phyloP scores from a whole-genome alignment of 2,797 vertebrate species.

The Hephaestus fuliginosus region DNA sequence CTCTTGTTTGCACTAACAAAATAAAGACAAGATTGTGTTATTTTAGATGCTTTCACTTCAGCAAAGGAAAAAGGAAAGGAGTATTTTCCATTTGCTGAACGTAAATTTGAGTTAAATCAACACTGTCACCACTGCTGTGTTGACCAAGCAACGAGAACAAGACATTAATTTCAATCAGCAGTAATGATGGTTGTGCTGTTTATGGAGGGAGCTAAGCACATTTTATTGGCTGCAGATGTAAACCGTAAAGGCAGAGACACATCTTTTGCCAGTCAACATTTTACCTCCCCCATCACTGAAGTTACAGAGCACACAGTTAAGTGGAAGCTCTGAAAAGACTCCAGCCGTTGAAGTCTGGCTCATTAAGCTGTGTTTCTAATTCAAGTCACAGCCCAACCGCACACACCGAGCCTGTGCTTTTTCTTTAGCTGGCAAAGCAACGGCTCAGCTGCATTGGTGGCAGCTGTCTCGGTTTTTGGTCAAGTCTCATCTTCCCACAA shows the following conservation, averaged over 20 bases:
- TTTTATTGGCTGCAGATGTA: conserved; percentile 10
- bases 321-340: conserved; percentile 19
- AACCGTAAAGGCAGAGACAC: conserved; percentile 19
- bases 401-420: conserved; percentile 31
- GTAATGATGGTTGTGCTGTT: background rate
- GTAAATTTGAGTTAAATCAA: background rate
- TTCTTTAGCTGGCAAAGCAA: conserved; percentile 41
- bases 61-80: background rate
- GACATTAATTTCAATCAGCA: background rate
- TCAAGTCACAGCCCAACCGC: conserved; percentile 61
- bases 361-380: conserved; percentile 60
- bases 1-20: too few species aligned
- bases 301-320: conserved; percentile 2
- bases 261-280: background rate
- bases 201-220: background rate
- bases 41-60: background rate
- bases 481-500: conserved; percentile 15
- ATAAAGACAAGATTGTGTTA: background rate
- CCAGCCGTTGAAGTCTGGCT: conserved; percentile 26
- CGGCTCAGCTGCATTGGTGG: conserved; percentile 28
- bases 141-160: background rate
- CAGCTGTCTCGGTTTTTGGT: background rate
- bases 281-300: background rate
- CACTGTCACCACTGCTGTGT: background rate
- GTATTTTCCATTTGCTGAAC: background rate